Base-by-base conservation (phyloP, 2,888 invertebrate genomes). In the Nemotelus pantherinus region DNA sequence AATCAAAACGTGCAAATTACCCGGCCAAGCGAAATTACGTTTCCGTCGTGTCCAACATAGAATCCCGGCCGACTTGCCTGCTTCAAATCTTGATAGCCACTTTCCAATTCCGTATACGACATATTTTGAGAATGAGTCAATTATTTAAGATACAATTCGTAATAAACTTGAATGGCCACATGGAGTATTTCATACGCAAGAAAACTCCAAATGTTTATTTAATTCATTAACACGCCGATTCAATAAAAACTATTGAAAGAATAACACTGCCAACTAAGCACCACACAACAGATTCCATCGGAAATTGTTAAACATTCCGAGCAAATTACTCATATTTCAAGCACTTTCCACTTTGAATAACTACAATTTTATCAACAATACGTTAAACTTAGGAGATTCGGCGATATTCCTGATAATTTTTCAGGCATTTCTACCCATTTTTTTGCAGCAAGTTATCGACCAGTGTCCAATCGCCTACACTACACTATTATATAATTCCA, bases 51-150 rank as follows among this genome's bases (percentile, higher is more conserved):
- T 83, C 93, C 93, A 85, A 93, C 90, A 89, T 92, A 93, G 88
- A 93, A 93, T 84, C 92, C 91, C 81, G 90, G 89, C 81, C 90
- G 89, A 84, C 89, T 87, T 82, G 91, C 91, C 88, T 93, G 93
- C 86, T 92, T 91, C 86, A 94, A 90, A 84, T 93, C 95, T 90
- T 95, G 95, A 89, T 96, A 96, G 83, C 96, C 96, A 89, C 94
- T 94, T 89, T 96, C 96, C 85, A 96, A 89, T 90, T 96, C 95
- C 86, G 95, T 95, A 88, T 96, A 96, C 86, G 95, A 96, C 96
- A 96, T 70, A 60, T 71, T 68, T 9, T 57, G 41, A 58, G n/a
- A 25, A 25, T 25, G 25, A 25, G 25, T 3, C 50, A 70, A 39
- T 44, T 25, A 25, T 25, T 25, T 25, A 25, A 25, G 25, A 25